A percentile compares a stretch with the other conserved stretches of the same genome.
These are phyloP conservation scores for Hycleus phaleratus DNA, from an alignment of 1,140 invertebrate species.

Conservation along the genomic window DNA sequence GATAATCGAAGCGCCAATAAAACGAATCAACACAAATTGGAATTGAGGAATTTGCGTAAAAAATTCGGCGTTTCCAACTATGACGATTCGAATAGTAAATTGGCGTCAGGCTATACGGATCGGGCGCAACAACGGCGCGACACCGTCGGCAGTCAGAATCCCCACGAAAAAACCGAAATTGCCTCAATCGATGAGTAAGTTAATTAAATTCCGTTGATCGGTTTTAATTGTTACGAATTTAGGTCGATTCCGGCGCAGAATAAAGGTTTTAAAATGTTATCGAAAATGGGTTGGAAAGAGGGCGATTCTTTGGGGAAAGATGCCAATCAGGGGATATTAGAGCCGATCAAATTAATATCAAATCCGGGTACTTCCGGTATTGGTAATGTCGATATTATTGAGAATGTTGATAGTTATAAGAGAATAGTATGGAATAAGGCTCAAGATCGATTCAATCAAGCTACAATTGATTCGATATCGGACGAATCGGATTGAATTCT, in stretches of 20 bases:
- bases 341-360: constrained; percentile 60
- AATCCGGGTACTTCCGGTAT: constrained; percentile 33
- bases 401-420: constrained; percentile 33
- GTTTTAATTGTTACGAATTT: constrained; percentile 19
- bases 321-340: constrained; percentile 54
- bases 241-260: constrained; percentile 72
- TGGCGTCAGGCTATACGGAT: constrained; percentile 59
- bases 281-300: constrained; percentile 90
- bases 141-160: constrained; percentile 71
- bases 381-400: constrained; percentile 11
- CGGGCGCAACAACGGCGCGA: constrained; percentile 67
- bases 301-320: constrained; percentile 77
- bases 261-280: constrained; percentile 80
- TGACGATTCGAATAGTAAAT: constrained; percentile 37
- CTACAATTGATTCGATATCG: constrained; percentile 31
- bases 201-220: constrained; percentile 1
- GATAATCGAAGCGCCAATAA: constrained; percentile 15
- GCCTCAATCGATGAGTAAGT: constrained; percentile 73
- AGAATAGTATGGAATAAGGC: constrained; percentile 40
- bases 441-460: constrained; percentile 41
- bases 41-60: constrained; percentile 69
- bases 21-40: constrained; percentile 54
- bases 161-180: constrained; percentile 71
- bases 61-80: constrained; percentile 69
- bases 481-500: constrained; percentile 5